Evolutionary conservation across 1,140 invertebrate genomes (phyloP), one percentile per base, ranked within the genome.

Genomic region (Ridgeia piscesae): DNA sequence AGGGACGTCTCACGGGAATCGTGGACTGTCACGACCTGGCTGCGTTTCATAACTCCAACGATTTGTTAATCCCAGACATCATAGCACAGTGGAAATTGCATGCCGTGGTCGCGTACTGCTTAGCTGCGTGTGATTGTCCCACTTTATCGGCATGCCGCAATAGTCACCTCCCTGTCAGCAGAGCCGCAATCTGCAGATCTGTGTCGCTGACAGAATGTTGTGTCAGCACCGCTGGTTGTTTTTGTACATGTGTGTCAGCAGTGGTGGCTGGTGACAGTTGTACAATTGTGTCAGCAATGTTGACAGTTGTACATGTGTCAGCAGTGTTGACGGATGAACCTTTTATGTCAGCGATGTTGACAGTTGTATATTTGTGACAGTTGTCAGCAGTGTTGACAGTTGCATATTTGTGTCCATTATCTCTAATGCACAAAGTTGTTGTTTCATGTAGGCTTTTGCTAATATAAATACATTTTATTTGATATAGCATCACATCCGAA

Each of bases 11-110:
- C 58, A 4, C 17, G 58, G 58, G 58, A 77, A 31, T 27, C 27
- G 58, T 21, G 11, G 27, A 77, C 58, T 77, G 58, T 77, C 58
- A 77, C 4, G 58, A 77, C 58, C 58, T 21, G 58, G 58, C 58
- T 77, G 27, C 58, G 27, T 77, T 77, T 77, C 58, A 77, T 77
- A 77, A 77, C 58, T 77, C 58, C 58, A 77, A 77, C 58, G 58
- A 77, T 77, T 77, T 77, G 58, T 77, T 77, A 77, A 77, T 77
- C 58, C 58, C 58, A 77, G 58, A 77, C 58, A 77, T 77, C 58
- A 77, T 77, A 77, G 58, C 58, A 77, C 58, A 31, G 58, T 77
- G 58, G 58, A 77, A 77, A 77, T 77, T 77, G 58, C 58, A 77
- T 31, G 58, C 17, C 58, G 27, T 31, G 27, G 27, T 21, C 27